Conservation (phyloP, 2,888 invertebrate species). For the Arctia plantaginis region DNA sequence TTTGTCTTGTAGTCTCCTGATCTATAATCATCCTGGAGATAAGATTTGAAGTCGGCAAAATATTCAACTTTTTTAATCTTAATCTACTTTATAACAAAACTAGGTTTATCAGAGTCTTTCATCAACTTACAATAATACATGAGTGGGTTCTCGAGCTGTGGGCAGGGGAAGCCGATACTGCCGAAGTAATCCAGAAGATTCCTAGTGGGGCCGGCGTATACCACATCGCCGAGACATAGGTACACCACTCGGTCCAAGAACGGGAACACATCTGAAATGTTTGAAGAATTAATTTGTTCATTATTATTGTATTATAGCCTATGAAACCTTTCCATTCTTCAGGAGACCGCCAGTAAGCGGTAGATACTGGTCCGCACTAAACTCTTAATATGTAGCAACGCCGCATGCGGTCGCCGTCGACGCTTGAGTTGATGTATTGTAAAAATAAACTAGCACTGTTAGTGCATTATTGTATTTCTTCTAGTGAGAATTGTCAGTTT, state of each 20-base stretch:
- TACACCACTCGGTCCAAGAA: conserved; percentile 97
- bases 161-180: conserved; percentile 98
- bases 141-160: conserved; percentile 98
- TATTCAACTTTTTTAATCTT: too few species aligned
- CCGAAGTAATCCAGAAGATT: conserved; percentile 98
- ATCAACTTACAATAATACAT: conserved; percentile 94
- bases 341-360: background rate
- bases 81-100: background rate
- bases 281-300: background rate
- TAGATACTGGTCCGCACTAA: too few species aligned
- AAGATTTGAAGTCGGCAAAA: background rate
- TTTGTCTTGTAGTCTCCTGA: too few species aligned
- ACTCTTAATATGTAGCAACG: too few species aligned
- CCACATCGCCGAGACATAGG: conserved; percentile 95
- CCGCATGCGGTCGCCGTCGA: too few species aligned
- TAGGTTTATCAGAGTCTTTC: background rate
- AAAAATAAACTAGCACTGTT: too few species aligned
- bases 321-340: background rate
- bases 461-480: too few species aligned
- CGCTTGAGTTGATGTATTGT: too few species aligned
- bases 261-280: conserved; percentile 94
- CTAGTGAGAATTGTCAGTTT: too few species aligned
- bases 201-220: conserved; percentile 96
- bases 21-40: background rate
- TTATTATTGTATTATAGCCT: background rate